phyloP scores from a whole-genome alignment of 2,113 vertebrate genomes.

The Synodontis membranacea region DNA sequence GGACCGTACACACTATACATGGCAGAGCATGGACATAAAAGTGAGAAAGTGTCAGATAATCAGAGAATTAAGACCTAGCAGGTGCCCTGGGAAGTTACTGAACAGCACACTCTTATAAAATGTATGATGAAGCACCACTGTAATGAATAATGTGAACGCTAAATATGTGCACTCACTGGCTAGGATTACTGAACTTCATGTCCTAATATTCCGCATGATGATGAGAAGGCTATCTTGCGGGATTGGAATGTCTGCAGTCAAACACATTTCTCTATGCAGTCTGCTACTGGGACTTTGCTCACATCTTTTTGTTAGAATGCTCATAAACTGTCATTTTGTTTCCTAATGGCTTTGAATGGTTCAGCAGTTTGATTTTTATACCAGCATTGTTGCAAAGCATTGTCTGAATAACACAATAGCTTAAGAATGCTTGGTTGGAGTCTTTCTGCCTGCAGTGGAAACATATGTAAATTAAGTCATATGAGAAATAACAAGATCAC shows the following conservation, averaged over 20 bases:
- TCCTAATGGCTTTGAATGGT: not conserved
- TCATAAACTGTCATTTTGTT: not conserved
- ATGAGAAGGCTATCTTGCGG: not conserved
- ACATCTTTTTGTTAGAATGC: not conserved
- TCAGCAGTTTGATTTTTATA: not conserved
- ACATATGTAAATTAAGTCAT: not conserved
- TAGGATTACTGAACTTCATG: not conserved
- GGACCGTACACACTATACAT: not conserved
- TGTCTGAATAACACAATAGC: not conserved
- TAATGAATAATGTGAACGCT: not conserved
- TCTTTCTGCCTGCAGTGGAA: not conserved
- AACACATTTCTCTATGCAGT: not conserved
- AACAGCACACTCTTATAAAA: not conserved
- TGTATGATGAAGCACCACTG: not conserved
- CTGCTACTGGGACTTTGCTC: not conserved
- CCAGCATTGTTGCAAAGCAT: not conserved
- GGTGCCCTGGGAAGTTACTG: not conserved
- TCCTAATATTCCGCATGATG: not conserved
- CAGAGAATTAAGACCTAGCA: not conserved
- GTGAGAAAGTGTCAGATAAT: not conserved
- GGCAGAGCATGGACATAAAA: not conserved
- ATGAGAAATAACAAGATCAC: conserved; percentile 6
- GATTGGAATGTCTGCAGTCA: not conserved
- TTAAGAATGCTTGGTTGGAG: not conserved
- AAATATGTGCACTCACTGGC: not conserved